phyloP scores from a whole-genome alignment of 2,113 vertebrate species.

The Mola mola region DNA sequence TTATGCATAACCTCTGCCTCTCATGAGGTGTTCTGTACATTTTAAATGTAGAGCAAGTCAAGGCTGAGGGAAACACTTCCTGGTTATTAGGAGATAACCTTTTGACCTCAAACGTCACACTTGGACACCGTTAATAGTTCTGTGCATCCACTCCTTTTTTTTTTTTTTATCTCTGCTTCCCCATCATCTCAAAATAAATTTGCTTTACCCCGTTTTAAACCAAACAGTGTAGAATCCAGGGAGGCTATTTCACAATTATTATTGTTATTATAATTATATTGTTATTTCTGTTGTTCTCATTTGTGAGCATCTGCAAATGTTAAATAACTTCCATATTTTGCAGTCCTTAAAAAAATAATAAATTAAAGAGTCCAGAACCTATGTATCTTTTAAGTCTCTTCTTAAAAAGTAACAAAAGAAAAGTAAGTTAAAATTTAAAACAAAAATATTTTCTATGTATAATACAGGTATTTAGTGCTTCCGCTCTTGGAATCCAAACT shows the following conservation, averaged over 20 bases:
- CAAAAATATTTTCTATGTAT: slow-evolving; percentile 99
- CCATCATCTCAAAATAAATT: slow-evolving; percentile 80
- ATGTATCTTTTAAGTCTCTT: slow-evolving; percentile 89
- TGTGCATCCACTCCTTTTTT: slow-evolving; percentile 43
- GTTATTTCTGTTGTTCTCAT: slow-evolving; percentile 85
- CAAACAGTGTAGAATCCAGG: slow-evolving; percentile 78
- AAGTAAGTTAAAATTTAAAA: slow-evolving; percentile 91
- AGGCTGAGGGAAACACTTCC: slow-evolving; percentile 84
- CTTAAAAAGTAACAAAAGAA: slow-evolving; percentile 93
- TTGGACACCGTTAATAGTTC: slow-evolving; percentile 55
- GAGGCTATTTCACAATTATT: slow-evolving; percentile 78
- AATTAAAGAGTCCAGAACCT: slow-evolving; percentile 95
- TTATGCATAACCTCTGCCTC: slow-evolving; percentile 79
- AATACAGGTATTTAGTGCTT: slow-evolving; percentile 94
- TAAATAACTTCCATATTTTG: slow-evolving; percentile 96
- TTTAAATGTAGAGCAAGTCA: slow-evolving; percentile 85
- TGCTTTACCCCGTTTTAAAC: slow-evolving; percentile 82
- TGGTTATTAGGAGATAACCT: slow-evolving; percentile 69
- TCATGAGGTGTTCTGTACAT: slow-evolving; percentile 81
- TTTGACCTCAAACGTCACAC: slow-evolving; percentile 57
- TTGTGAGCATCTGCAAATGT: slow-evolving; percentile 97
- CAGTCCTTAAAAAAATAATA: slow-evolving; percentile 99
- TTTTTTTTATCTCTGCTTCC: slow-evolving; percentile 50
- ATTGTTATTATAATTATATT: slow-evolving; percentile 84
- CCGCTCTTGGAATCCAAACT: slow-evolving; percentile 83